Evolutionary conservation across 2,113 vertebrate species (phyloP).

Genomic region (Periophthalmus modestus): DNA sequence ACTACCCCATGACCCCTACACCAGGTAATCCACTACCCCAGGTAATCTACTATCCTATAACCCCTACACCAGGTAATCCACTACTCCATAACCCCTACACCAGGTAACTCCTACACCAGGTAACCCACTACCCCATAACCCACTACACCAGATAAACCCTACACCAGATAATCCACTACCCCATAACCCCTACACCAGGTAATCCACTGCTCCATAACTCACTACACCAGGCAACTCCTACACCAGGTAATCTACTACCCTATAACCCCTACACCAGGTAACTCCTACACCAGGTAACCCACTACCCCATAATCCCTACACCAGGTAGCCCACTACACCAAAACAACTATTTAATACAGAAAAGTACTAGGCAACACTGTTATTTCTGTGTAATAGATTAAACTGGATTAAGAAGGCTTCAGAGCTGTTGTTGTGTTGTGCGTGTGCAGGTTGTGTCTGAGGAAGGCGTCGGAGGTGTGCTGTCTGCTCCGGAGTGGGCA

Average conservation of each 20-base stretch:
- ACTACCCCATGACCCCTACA: too few species aligned
- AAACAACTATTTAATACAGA: too few species aligned
- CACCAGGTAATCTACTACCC: conserved; percentile 75
- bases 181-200: background rate
- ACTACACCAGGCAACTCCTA: conserved; percentile 54
- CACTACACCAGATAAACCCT: too few species aligned
- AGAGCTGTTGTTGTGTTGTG: background rate
- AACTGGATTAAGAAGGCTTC: too few species aligned
- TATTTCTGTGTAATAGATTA: too few species aligned
- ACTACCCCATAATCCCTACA: too few species aligned
- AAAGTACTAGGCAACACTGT: too few species aligned
- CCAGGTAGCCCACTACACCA: too few species aligned
- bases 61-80: conserved; percentile 82
- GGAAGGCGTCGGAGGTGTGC: conserved; percentile 86
- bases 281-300: background rate
- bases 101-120: background rate
- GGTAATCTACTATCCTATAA: too few species aligned
- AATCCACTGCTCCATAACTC: background rate
- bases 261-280: background rate
- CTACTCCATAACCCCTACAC: background rate
- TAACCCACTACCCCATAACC: background rate
- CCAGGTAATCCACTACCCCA: too few species aligned
- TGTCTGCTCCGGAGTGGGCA: conserved; percentile 81
- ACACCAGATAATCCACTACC: conserved; percentile 78
- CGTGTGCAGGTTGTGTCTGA: conserved; percentile 82